phyloP scores from a whole-genome alignment of 2,113 vertebrate species.

The Hyaena hyaena region DNA sequence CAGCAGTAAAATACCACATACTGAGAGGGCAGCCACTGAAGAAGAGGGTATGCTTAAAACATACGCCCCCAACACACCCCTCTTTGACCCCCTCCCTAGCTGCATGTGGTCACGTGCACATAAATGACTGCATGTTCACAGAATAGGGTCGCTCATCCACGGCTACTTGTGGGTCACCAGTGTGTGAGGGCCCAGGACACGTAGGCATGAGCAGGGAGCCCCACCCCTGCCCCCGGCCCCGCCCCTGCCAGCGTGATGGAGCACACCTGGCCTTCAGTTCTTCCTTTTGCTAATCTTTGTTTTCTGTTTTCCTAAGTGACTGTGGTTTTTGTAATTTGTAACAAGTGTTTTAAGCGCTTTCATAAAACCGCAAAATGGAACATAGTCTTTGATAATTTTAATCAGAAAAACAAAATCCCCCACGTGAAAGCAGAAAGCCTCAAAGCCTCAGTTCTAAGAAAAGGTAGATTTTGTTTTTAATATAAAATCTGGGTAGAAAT shows the following conservation, averaged over 20 bases:
- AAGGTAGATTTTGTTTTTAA: neutral
- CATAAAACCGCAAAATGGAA: slow-evolving; percentile 6
- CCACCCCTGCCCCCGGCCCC: rapidly evolving
- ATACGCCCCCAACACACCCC: rapidly evolving
- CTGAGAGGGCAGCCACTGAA: neutral
- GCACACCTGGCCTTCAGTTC: neutral
- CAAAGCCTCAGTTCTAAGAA: neutral
- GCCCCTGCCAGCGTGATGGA: rapidly evolving
- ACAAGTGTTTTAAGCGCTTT: neutral
- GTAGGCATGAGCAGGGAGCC: neutral
- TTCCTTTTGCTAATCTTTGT: neutral
- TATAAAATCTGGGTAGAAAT: neutral
- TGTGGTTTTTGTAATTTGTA: neutral
- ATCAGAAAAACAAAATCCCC: slow-evolving; percentile 8
- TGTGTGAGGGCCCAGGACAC: neutral
- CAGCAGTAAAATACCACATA: rapidly evolving
- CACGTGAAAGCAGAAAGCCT: neutral
- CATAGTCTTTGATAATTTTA: neutral
- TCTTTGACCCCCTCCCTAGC: neutral
- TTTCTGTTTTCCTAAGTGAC: neutral
- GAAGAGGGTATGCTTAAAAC: neutral
- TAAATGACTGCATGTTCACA: rapidly evolving
- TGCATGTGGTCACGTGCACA: rapidly evolving
- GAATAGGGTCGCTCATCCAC: rapidly evolving
- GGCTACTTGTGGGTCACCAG: rapidly evolving